Conservation (phyloP, 2,113 vertebrate genomes). For the rat (Rattus norvegicus) region DNA sequence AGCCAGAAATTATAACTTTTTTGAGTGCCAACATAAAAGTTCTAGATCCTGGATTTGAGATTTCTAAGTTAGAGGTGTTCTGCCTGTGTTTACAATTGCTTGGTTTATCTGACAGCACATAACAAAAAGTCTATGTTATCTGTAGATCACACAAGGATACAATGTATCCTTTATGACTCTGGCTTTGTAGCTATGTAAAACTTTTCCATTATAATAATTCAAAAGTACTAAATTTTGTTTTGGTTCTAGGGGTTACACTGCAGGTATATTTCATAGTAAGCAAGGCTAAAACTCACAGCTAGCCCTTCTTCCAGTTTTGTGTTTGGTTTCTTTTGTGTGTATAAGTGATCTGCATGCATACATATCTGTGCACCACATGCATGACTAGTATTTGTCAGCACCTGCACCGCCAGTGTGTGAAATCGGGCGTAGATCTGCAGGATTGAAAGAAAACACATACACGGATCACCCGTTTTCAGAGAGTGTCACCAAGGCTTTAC, state of each 20-base stretch:
- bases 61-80: background rate
- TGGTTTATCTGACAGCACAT: background rate
- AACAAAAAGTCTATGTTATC: background rate
- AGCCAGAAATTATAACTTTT: background rate
- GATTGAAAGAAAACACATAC: no score
- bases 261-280: background rate
- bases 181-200: background rate
- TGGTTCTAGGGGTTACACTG: background rate
- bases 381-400: background rate
- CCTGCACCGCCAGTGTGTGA: no score
- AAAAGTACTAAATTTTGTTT: background rate
- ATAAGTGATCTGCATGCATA: background rate
- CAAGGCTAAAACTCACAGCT: background rate
- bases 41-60: background rate
- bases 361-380: no score
- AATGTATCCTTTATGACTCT: background rate
- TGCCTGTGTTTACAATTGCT: background rate
- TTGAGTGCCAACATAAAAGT: background rate
- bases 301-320: background rate
- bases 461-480: no score
- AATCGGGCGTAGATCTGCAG: no score
- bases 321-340: background rate
- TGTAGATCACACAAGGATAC: background rate
- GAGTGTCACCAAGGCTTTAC: no score
- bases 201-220: background rate